Percentiles rank a stretch among this genome's conserved stretches.
Conservation (phyloP, 2,113 vertebrate genomes). For the Phrynosoma blainvillii region DNA sequence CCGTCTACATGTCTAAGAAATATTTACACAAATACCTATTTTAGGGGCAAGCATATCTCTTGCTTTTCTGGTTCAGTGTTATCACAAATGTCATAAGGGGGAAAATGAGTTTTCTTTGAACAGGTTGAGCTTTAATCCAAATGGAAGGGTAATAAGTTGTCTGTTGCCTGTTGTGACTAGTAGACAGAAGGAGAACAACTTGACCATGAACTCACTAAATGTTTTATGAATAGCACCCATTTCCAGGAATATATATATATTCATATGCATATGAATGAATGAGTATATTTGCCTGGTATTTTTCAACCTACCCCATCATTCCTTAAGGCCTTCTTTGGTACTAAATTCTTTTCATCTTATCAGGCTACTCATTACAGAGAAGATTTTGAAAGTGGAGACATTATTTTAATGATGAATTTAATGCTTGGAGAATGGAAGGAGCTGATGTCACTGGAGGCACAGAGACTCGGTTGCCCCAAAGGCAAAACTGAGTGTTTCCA, state of each 20-base stretch:
- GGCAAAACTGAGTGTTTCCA: slow-evolving; percentile 5
- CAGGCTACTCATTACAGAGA: slow-evolving; percentile 43
- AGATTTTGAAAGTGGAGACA: slow-evolving; percentile 57
- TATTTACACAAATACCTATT: not conserved
- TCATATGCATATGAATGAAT: slow-evolving; percentile 30
- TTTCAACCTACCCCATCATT: slow-evolving; percentile 45
- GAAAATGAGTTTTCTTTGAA: slow-evolving; percentile 58
- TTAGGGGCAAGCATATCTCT: slow-evolving; percentile 40
- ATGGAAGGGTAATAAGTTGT: slow-evolving; percentile 48
- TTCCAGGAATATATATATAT: slow-evolving; percentile 38
- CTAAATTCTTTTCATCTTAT: slow-evolving; percentile 64
- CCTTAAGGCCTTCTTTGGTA: slow-evolving; percentile 55
- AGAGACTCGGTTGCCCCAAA: slow-evolving; percentile 45
- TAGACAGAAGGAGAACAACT: slow-evolving; percentile 54
- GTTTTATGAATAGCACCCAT: slow-evolving; percentile 67
- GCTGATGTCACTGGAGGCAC: slow-evolving; percentile 50
- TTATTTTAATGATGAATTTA: slow-evolving; percentile 62
- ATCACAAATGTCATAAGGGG: slow-evolving; percentile 22
- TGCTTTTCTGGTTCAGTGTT: not conserved
- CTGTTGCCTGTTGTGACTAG: slow-evolving; percentile 52
- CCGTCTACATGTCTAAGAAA: too few relatives aligned
- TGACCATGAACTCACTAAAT: slow-evolving; percentile 71
- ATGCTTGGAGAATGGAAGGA: slow-evolving; percentile 51
- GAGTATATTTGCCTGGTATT: slow-evolving; percentile 73
- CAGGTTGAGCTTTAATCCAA: slow-evolving; percentile 37